Base-by-base conservation (phyloP, 2,797 vertebrate genomes). In the Halcyon badia region DNA sequence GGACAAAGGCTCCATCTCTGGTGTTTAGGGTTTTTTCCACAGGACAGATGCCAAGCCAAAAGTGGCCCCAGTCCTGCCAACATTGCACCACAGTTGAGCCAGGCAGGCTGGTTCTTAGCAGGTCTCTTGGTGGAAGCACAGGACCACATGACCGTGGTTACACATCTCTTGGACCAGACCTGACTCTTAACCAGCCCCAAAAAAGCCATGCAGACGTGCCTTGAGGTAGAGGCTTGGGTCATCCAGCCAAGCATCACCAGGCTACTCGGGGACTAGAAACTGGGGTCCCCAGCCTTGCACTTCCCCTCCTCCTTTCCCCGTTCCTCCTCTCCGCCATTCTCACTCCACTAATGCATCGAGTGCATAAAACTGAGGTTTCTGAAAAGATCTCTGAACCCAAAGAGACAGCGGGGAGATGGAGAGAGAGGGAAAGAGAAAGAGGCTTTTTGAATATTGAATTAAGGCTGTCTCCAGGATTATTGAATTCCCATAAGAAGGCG, bases 401-500 rank as follows among this genome's bases (percentile, higher is more conserved):
- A 94, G 94, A 94, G 94, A 90, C 58, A 94, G 42, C 0, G 0
- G 18, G 46, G 48, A 90, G 77, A 93, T 84, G 83, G 82, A 89
- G 87, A 95, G 89, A 46, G 44, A 87, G 70, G 83, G 81, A 76
- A 91, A 93, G 82, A 93, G 93, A 94, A 92, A 90, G 83, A 93
- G 69, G 95, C 97, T 95, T 95, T 97, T 90, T 97, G 95, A 97
- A 98, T 98, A 98, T 98, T 97, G 98, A 96, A 97, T 98, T 98
- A 97, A 97, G 97, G 79, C 98, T 98, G 98, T 97, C 98, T 98
- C 97, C 98, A 96, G 86, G 94, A 96, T 97, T 98, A 98, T 98
- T 94, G 98, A 98, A 98, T 98, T 98, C 95, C 97, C 96, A 98
- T 98, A 98, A 98, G 97, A 97, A 98, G 95, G 96, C 94, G 56